phyloP scores from a whole-genome alignment of 1,140 invertebrate species.

The Episyrphus balteatus region DNA sequence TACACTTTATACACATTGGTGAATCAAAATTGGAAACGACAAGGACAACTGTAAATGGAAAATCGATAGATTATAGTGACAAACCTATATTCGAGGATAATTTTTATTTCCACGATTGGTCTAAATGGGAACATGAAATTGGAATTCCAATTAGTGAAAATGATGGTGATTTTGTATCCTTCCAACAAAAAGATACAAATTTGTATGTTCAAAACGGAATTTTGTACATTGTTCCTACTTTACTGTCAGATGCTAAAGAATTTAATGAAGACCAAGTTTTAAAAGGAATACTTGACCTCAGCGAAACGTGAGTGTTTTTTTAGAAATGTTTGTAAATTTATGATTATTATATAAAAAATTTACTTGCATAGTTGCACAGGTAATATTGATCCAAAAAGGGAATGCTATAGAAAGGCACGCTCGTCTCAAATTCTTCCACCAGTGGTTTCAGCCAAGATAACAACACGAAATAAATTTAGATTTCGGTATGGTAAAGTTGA shows the following conservation, averaged over 20 bases:
- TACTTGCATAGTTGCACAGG: constrained; percentile 46
- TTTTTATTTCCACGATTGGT: constrained; percentile 24
- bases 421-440: constrained; percentile 51
- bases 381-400: constrained; percentile 23
- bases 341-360: no score
- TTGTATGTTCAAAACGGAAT: constrained; percentile 2
- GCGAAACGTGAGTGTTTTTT: no score
- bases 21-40: no score
- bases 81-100: constrained; percentile 25
- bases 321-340: no score
- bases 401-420: constrained; percentile 41
- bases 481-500: constrained; percentile 67
- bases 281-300: no score
- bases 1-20: no score
- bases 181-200: constrained; percentile 4
- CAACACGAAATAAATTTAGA: constrained; percentile 51
- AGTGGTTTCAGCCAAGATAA: constrained; percentile 53
- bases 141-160: constrained; percentile 16
- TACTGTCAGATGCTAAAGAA: background rate
- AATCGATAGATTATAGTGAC: constrained; percentile 15
- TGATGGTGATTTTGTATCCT: constrained; percentile 24
- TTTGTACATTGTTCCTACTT: constrained; percentile 3
- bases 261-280: background rate
- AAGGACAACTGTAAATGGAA: no score
- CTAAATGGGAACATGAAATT: constrained; percentile 18